A percentile compares a stretch with the other conserved stretches of the same genome.
Conservation (phyloP, 2,888 invertebrate genomes). For the Phasia obesa region DNA sequence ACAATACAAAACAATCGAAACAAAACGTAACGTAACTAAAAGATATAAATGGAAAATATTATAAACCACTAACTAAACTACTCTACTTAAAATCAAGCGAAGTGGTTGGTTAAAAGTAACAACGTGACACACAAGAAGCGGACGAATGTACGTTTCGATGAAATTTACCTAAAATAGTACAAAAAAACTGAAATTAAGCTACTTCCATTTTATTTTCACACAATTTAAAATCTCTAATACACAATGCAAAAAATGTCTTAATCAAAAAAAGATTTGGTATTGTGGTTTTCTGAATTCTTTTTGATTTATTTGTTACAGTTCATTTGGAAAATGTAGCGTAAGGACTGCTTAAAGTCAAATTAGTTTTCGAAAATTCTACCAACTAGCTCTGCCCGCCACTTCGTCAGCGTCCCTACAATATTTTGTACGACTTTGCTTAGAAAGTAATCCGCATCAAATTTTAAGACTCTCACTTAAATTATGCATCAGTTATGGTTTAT, state of each 20-base stretch:
- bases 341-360: slow-evolving; percentile 3
- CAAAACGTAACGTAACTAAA: slow-evolving; percentile 29
- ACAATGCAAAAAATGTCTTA: slow-evolving; percentile 29
- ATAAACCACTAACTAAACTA: slow-evolving; percentile 7
- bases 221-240: slow-evolving; percentile 52
- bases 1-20: slow-evolving; percentile 39
- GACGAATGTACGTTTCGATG: slow-evolving; percentile 25
- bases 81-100: slow-evolving; percentile 29
- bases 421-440: too few species aligned
- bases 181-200: slow-evolving; percentile 8
- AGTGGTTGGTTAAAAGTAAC: too few species aligned
- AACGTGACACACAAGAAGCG: slow-evolving; percentile 30
- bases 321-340: slow-evolving; percentile 10
- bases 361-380: background rate
- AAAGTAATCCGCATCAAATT: too few species aligned
- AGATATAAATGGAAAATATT: slow-evolving; percentile 30
- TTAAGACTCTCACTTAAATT: too few species aligned
- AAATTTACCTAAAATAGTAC: slow-evolving; percentile 6
- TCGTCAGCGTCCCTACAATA: too few species aligned
- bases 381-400: too few species aligned
- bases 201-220: background rate
- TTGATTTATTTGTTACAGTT: slow-evolving; percentile 27
- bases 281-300: slow-evolving; percentile 28
- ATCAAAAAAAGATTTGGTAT: slow-evolving; percentile 18
- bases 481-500: too few species aligned